Percentiles rank a stretch among this genome's conserved stretches.
Conservation (phyloP, 2,113 vertebrate genomes). For the Oreochromis spilurus region DNA sequence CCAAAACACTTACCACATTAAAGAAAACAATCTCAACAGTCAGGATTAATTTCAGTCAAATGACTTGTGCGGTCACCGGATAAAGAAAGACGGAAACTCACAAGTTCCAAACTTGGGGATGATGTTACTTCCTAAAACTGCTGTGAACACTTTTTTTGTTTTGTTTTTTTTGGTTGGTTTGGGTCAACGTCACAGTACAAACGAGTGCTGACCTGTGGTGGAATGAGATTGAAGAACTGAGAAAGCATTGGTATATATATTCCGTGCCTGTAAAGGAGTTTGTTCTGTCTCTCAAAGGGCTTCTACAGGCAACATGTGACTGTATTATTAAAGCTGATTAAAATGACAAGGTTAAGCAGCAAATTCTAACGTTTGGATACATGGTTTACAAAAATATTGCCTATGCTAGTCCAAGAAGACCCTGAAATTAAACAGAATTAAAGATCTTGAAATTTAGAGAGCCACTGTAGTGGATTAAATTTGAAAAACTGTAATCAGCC, state of each 20-base stretch:
- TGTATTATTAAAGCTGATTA: background rate
- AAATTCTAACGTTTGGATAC: background rate
- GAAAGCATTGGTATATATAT: background rate
- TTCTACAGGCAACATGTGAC: background rate
- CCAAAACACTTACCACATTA: background rate
- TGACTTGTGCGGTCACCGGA: background rate
- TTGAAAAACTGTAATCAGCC: background rate
- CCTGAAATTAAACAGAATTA: background rate
- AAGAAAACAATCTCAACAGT: background rate
- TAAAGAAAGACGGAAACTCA: background rate
- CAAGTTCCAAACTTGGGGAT: background rate
- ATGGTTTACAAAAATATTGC: background rate
- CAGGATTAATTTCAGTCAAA: background rate
- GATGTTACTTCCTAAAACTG: background rate
- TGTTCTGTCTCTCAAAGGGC: background rate
- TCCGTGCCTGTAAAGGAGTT: background rate
- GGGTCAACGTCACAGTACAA: background rate
- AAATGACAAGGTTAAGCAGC: background rate
- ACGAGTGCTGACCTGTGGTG: conserved; percentile 14
- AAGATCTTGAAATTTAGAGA: background rate
- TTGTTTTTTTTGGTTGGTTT: background rate
- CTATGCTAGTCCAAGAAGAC: background rate
- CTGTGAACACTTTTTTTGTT: background rate
- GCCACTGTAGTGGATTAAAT: background rate
- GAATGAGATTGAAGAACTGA: conserved; percentile 10